A percentile compares a stretch with the other conserved stretches of the same genome.
Evolutionary conservation across 2,113 vertebrate species (phyloP).

Genomic region (Atherinomorus stipes): DNA sequence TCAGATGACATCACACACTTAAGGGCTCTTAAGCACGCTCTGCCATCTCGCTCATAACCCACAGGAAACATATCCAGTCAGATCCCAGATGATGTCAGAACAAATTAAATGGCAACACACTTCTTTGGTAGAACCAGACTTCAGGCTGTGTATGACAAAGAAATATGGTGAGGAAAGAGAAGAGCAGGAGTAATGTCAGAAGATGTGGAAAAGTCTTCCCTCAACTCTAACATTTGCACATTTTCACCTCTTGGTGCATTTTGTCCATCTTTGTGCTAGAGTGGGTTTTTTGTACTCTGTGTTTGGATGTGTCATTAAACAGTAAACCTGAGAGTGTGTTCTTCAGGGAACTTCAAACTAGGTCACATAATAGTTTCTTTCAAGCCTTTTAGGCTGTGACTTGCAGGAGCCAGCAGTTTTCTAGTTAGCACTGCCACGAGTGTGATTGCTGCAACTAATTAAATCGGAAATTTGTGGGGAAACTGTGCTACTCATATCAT

Average conservation of each 20-base stretch:
- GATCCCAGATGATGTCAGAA: constrained; percentile 68
- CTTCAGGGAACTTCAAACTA: constrained; percentile 29
- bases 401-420: neutral
- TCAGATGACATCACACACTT: constrained; percentile 59
- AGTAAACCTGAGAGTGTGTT: constrained; percentile 28
- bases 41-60: constrained; percentile 48
- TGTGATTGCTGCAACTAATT: constrained; percentile 14
- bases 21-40: constrained; percentile 27
- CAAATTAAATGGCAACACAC: constrained; percentile 54
- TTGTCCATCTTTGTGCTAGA: neutral
- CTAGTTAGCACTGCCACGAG: neutral
- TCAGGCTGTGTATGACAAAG: constrained; percentile 37
- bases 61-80: constrained; percentile 44
- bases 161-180: constrained; percentile 1
- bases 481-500: constrained; percentile 27
- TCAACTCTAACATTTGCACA: neutral
- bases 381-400: constrained; percentile 20
- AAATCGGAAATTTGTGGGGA: neutral
- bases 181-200: constrained; percentile 11
- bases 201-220: neutral
- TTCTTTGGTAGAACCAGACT: constrained; percentile 49
- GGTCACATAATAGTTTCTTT: constrained; percentile 49
- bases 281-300: constrained; percentile 1
- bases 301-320: constrained; percentile 17
- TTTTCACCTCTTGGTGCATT: constrained; percentile 7